Percentiles rank a stretch among this genome's conserved stretches.
These are phyloP conservation scores for Hybos culiciformis DNA, from an alignment of 2,888 invertebrate genomes.

Conservation along the genomic window DNA sequence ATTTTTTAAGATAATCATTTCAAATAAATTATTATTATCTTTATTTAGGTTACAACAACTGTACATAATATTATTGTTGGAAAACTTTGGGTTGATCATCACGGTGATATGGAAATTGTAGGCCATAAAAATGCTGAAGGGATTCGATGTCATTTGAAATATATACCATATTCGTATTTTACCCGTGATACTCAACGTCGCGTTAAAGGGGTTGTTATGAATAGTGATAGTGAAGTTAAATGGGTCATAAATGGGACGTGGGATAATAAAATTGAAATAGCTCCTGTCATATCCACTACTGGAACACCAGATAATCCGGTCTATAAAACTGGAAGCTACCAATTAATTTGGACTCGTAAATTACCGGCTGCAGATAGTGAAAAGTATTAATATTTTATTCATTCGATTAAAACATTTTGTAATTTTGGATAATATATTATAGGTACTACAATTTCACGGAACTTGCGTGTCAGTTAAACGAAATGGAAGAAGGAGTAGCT, in stretches of 20 bases:
- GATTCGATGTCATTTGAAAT: constrained; percentile 92
- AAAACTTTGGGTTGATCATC: constrained; percentile 98
- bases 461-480: constrained; percentile 93
- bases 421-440: constrained; percentile 8
- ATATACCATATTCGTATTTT: constrained; percentile 97
- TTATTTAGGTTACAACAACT: constrained; percentile 74
- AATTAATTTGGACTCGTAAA: constrained; percentile 74
- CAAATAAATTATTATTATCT: constrained; percentile 16
- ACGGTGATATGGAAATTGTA: constrained; percentile 96
- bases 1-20: background rate
- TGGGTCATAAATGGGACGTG: constrained; percentile 76
- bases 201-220: constrained; percentile 69
- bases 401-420: background rate
- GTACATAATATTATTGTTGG: constrained; percentile 99
- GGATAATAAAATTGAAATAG: constrained; percentile 92
- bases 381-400: constrained; percentile 33
- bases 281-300: constrained; percentile 65
- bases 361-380: constrained; percentile 54
- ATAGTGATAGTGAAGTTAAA: constrained; percentile 56
- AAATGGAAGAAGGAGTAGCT: constrained; percentile 80
- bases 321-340: constrained; percentile 82
- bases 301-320: constrained; percentile 61
- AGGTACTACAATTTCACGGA: constrained; percentile 87
- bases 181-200: constrained; percentile 88
- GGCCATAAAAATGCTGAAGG: constrained; percentile 74